These are phyloP conservation scores for Octomys mimax DNA, from an alignment of 2,797 vertebrate species.

Conservation along the genomic window DNA sequence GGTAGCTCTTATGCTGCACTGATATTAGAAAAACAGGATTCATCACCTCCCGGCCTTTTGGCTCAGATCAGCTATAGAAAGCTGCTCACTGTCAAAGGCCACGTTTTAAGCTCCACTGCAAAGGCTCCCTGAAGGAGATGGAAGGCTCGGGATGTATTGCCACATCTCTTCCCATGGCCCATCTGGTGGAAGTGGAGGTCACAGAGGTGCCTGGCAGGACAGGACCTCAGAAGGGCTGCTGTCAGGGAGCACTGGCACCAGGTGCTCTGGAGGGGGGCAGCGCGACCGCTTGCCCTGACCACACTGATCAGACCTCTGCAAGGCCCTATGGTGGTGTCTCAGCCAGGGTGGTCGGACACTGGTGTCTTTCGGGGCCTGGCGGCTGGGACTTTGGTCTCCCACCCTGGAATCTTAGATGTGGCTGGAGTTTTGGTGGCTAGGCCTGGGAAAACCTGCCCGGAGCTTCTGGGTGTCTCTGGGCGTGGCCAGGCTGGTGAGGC, in stretches of 20 bases:
- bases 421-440: neutral
- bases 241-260: neutral
- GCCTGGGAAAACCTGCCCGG: neutral
- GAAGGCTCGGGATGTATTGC: slow-evolving; percentile 98
- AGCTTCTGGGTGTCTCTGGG: neutral
- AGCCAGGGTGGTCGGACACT: too few relatives aligned
- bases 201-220: neutral
- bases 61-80: slow-evolving; percentile 89
- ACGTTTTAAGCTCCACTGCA: slow-evolving; percentile 96
- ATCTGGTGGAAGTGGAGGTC: neutral
- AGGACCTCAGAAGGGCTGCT: neutral
- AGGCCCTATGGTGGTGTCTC: neutral
- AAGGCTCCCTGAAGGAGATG: slow-evolving; percentile 95
- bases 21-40: neutral
- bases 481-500: neutral
- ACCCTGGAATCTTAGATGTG: neutral
- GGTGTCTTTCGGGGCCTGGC: neutral
- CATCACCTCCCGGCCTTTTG: too few relatives aligned
- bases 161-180: slow-evolving; percentile 94
- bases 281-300: neutral
- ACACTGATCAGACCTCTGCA: neutral
- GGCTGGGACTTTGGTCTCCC: neutral
- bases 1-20: neutral
- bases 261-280: neutral
- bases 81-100: slow-evolving; percentile 97